phyloP scores from a whole-genome alignment of 2,797 vertebrate species.

The Momotus momota region DNA sequence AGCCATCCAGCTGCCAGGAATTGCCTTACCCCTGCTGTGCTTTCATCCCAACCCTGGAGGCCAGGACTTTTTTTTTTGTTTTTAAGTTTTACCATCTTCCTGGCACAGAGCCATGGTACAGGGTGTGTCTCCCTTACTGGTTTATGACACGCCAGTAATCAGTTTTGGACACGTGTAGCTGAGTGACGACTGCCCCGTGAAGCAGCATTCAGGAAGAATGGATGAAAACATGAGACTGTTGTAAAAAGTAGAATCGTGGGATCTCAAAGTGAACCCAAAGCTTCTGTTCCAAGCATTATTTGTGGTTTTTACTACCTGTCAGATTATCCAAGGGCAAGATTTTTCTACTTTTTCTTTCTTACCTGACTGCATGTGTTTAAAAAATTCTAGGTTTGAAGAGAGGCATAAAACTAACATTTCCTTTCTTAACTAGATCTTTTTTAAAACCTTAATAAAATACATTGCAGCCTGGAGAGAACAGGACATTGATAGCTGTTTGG shows the following conservation, averaged over 20 bases:
- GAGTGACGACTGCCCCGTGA: rapidly evolving
- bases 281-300: background rate
- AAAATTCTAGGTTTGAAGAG: background rate
- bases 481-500: background rate
- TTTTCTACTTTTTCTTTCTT: background rate
- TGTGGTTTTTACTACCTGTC: background rate
- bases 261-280: background rate
- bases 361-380: background rate
- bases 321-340: background rate
- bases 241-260: background rate
- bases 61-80: background rate
- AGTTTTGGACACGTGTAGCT: background rate
- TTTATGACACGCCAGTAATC: background rate
- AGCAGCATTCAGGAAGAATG: background rate
- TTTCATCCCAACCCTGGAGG: background rate
- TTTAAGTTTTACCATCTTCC: background rate
- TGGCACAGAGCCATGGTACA: background rate
- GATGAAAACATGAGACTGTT: background rate
- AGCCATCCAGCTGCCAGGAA: background rate
- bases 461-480: background rate
- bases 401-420: background rate
- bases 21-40: background rate
- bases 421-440: background rate
- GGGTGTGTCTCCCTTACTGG: background rate
- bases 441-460: background rate